Base-by-base conservation (phyloP, 2,797 vertebrate species). In the Oreochromis mossambicus region DNA sequence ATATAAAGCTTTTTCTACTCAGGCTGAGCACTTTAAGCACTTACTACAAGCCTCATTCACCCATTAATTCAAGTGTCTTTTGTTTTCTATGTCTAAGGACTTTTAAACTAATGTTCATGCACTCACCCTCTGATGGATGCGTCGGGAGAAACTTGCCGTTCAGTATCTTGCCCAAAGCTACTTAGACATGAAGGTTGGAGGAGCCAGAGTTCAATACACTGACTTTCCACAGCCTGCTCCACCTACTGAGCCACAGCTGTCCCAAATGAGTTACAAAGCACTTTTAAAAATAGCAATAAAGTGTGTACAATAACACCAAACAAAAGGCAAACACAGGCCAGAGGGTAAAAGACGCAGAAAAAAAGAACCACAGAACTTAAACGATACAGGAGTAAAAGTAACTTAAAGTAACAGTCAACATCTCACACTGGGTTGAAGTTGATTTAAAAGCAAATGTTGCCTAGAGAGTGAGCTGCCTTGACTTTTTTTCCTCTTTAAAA, bases 131-230 rank as follows among this genome's bases (percentile, higher is more conserved):
- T 21, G 34, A 66, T 66, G 34, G 19, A 66, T 38, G 61, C 7
- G 3, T 66, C 3, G 1, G 61, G 34, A 38, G 0, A 38, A 66
- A 66, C 61, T 1, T 0, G 61, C 19, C 11, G 0, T 66, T 66
- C 19, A 66, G 61, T 66, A 21, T 66, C 34, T 66, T 66, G 61
- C 61, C 7, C 61, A 13, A 11, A 38, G 19, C 34, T 66, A 38
- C 19, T 63, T 63, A n/a, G 58, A 63, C 19, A 63, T 13, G 58
- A 36, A 63, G 58, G 58, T 5, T 0, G 61, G 61, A 66, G 19
- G 61, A 66, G 61, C 11, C 34, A 66, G 34, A 38, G 19, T 38
- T 66, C 34, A 66, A 66, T 38, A 38, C 58, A 19, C 29, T 61
- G 32, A 63, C 58, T 36, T 63, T 63, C 58, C 32, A 38, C 34